Evolutionary conservation across 2,797 vertebrate genomes (phyloP).

Genomic region (Melanotaenia pygmaea): DNA sequence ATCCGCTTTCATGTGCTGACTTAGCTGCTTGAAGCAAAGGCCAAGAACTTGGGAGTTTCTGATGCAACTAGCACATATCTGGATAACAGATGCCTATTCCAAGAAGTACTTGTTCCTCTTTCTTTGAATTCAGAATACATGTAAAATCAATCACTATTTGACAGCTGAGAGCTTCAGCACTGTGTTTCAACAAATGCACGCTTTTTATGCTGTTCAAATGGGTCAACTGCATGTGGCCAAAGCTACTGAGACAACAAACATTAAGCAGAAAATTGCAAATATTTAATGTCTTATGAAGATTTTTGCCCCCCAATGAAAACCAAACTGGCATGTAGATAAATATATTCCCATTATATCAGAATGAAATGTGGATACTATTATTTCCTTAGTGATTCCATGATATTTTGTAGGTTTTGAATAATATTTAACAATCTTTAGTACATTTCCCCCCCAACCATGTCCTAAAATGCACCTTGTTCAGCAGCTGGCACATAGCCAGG

Average conservation of each 20-base stretch:
- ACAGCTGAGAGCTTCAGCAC: background rate
- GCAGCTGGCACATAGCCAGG: constrained; percentile 52
- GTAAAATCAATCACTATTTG: background rate
- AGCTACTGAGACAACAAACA: background rate
- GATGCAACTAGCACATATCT: background rate
- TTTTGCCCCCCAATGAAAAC: background rate
- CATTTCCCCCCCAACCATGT: constrained; percentile 38
- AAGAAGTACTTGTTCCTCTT: background rate
- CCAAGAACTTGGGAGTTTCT: background rate
- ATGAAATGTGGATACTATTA: constrained; percentile 6
- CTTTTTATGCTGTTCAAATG: background rate
- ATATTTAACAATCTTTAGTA: constrained; percentile 20
- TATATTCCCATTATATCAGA: background rate
- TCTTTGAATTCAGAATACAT: background rate
- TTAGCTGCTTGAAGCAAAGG: background rate
- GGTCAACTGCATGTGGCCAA: background rate
- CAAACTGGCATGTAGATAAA: background rate
- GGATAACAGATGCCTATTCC: background rate
- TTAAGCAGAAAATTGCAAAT: background rate
- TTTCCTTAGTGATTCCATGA: background rate
- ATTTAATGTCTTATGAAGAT: background rate
- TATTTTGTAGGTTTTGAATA: constrained; percentile 11
- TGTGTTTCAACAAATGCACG: background rate
- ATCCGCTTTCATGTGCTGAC: background rate
- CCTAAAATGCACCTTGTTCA: constrained; percentile 73